Base-by-base conservation (phyloP, 2,113 vertebrate genomes). In the Rynchops niger region DNA sequence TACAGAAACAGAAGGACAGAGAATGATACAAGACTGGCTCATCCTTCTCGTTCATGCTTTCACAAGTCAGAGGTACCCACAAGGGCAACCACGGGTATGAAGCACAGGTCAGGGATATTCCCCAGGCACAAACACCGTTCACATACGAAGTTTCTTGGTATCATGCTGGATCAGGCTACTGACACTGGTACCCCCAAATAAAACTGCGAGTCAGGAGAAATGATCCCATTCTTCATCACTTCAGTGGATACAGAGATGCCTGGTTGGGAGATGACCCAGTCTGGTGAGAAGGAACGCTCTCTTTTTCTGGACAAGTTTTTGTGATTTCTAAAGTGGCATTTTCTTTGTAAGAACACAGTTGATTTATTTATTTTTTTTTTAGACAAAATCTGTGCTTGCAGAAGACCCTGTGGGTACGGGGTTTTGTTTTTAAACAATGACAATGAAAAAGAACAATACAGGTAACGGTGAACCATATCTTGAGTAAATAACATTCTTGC, bases 21-120 rank as follows among this genome's bases (percentile, higher is more conserved):
- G 69, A 58, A 30, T 0, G 0, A 12, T 2, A 53, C 1, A 1
- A 42, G 50, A 34, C 5, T 3, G 3, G 26, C 61, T 34, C 6
- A 2, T 47, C 17, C 34, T 45, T 59, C 53, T 61, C 70, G 14
- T 20, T 27, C 32, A 10, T 6, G 19, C n/a, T 65, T 59, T 53
- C 43, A 36, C 0, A 9, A 81, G 63, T 21, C 53, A 15, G 0
- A 0, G 43, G 19, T 22, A 56, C 17, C 77, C 10, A 0, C 1
- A 23, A 55, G 30, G 42, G 69, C 72, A 53, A 26, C 45, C 55
- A 32, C 0, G 9, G 58, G 15, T 22, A 4, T 9, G 22, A 73
- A 50, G 59, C 58, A 30, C 5, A 5, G 14, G 15, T 9, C 53
- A 87, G 73, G n/a, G 6, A 1, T 82, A 74, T 43, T 66, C 50